Evolutionary conservation across 2,797 vertebrate species (phyloP), one percentile per base, ranked within the genome.

Genomic region (Spinus olivaceus): DNA sequence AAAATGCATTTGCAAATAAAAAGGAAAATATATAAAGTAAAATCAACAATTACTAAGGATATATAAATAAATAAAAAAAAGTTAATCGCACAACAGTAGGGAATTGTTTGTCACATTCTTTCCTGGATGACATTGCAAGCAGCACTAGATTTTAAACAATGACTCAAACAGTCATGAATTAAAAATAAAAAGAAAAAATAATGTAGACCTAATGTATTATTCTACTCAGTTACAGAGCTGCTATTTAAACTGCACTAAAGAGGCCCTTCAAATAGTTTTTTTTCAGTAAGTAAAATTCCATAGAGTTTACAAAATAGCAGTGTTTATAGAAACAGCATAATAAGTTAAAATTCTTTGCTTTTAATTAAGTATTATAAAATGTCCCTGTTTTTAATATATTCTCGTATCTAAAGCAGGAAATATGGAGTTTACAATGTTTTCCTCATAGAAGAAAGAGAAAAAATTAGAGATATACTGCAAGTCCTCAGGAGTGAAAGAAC

Each of bases 81-180:
- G 13, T 47, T 56, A 71, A 47, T 78, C 88, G 39, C 53, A 39
- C 8, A 73, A 69, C 59, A 83, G 60, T 66, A 84, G 64, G 37
- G 47, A 82, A 77, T 80, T 86, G 51, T 85, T 80, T 86, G 51
- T 82, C 67, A 89, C 49, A 89, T 92, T 93, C 66, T 77, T 84
- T 85, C 60, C 27, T 0, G 0, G 56, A 53, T 82, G 44, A 60
- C 51, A 81, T 30, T 80, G 60, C 44, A 81, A 94, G 47, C 20
- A 80, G 60, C 11, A 46, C 33, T 46, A 46, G 18, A 81, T 69
- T 81, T 81, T 57, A 86, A 74, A 86, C 84, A 96, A 86, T 47
- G 70, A 80, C 69, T 84, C 69, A 84, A 94, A 96, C 42, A 96
- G 49, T 63, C 82, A 91, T 41, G 53, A 93, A 91, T 73, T 83